Percentiles rank a stretch among this genome's conserved stretches.
Conservation (phyloP, 2,113 vertebrate genomes). For the Protobothrops flavoviridis region DNA sequence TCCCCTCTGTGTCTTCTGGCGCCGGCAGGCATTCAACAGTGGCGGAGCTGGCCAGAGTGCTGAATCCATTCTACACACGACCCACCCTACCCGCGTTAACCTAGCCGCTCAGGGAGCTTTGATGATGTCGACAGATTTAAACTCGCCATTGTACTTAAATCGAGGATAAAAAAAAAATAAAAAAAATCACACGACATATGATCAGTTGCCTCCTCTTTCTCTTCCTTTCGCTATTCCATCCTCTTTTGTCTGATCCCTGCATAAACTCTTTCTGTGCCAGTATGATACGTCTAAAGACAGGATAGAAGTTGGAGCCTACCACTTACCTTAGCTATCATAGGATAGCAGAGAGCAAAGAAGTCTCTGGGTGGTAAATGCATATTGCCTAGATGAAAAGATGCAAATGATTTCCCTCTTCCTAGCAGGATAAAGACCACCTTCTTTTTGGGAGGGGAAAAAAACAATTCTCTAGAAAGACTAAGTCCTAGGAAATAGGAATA, state of each 20-base stretch:
- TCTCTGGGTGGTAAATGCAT: background rate
- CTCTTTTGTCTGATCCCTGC: constrained; percentile 11
- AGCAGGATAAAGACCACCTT: background rate
- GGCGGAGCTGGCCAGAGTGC: background rate
- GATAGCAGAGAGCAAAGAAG: background rate
- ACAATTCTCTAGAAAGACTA: background rate
- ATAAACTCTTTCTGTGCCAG: constrained; percentile 48
- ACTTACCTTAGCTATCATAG: background rate
- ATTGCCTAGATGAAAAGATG: background rate
- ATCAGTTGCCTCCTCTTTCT: constrained; percentile 24
- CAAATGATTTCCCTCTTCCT: background rate
- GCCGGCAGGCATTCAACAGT: background rate
- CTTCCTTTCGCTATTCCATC: background rate
- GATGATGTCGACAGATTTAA: constrained; percentile 12
- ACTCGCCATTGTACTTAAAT: background rate
- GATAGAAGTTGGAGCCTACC: background rate
- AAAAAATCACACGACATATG: background rate
- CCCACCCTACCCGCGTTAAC: background rate
- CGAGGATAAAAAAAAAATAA: background rate
- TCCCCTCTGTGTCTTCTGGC: background rate
- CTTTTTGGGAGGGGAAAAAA: accelerated
- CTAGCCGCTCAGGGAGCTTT: background rate
- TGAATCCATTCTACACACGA: background rate
- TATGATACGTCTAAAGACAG: background rate
- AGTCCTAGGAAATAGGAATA: background rate